These are phyloP conservation scores for Gibbula magus DNA, from an alignment of 2,888 invertebrate species.

Conservation along the genomic window DNA sequence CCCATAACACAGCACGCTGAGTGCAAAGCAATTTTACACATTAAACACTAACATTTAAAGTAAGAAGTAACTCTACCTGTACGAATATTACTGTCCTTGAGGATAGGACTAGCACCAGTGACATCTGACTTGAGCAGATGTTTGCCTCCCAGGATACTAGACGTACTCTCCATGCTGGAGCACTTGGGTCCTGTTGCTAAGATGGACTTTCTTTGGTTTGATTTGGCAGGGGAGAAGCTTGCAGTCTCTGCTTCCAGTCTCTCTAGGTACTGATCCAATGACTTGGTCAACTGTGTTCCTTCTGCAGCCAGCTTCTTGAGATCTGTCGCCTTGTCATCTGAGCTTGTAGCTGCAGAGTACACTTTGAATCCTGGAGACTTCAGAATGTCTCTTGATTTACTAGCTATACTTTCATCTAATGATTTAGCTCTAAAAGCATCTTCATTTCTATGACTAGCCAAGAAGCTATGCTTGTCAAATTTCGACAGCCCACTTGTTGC, in stretches of 20 bases:
- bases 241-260: neutral
- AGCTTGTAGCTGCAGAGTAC: neutral
- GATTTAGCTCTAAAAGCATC: neutral
- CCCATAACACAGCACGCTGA: no score
- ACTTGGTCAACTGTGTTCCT: neutral
- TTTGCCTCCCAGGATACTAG: conserved; percentile 50
- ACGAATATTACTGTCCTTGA: conserved; percentile 28
- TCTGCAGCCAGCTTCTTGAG: neutral
- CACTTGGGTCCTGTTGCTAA: conserved; percentile 33
- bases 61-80: no score
- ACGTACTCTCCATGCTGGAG: conserved; percentile 57
- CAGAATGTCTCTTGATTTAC: neutral
- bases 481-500: conserved; percentile 24
- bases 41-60: no score
- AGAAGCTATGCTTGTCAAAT: neutral
- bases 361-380: neutral
- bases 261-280: conserved; percentile 7
- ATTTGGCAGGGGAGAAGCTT: neutral
- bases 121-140: conserved; percentile 52
- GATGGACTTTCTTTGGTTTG: neutral
- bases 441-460: neutral
- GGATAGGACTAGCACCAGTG: conserved; percentile 56
- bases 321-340: neutral
- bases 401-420: neutral
- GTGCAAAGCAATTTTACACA: no score